Evolutionary conservation across 2,113 vertebrate genomes (phyloP).

Genomic region (Thomomys bottae): DNA sequence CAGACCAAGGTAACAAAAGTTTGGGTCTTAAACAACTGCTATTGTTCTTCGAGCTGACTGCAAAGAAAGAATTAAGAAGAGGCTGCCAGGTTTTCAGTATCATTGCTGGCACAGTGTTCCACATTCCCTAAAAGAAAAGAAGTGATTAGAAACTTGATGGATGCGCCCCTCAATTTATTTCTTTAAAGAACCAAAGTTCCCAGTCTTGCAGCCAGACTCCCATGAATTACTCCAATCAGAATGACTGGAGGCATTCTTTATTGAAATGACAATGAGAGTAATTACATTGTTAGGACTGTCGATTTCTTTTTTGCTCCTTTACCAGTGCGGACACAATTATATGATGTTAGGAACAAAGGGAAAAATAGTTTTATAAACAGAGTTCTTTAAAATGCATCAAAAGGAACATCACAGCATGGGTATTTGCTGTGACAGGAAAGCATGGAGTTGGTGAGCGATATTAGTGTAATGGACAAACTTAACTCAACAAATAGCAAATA

Average conservation of each 20-base stretch:
- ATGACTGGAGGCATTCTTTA: slow-evolving; percentile 43
- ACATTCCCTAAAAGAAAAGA: slow-evolving; percentile 4
- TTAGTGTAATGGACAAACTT: neutral
- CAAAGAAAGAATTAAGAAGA: slow-evolving; percentile 36
- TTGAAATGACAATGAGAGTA: slow-evolving; percentile 52
- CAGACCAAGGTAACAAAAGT: neutral
- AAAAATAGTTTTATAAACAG: slow-evolving; percentile 17
- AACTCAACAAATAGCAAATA: neutral
- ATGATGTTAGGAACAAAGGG: slow-evolving; percentile 18
- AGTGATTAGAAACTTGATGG: slow-evolving; percentile 46
- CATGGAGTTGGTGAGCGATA: neutral
- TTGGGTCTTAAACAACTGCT: slow-evolving; percentile 32
- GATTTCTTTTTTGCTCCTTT: neutral
- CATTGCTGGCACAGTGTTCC: neutral
- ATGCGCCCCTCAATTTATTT: slow-evolving; percentile 48
- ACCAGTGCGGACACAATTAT: neutral
- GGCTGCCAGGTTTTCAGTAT: neutral
- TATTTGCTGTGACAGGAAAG: neutral
- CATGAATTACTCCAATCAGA: neutral
- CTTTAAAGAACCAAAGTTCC: slow-evolving; percentile 1
- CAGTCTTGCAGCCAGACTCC: neutral
- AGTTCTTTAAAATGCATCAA: neutral
- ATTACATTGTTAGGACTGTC: slow-evolving; percentile 56
- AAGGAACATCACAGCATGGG: neutral
- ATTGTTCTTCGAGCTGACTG: neutral